phyloP scores from a whole-genome alignment of 2,797 vertebrate genomes.

The Heterohyrax brucei region DNA sequence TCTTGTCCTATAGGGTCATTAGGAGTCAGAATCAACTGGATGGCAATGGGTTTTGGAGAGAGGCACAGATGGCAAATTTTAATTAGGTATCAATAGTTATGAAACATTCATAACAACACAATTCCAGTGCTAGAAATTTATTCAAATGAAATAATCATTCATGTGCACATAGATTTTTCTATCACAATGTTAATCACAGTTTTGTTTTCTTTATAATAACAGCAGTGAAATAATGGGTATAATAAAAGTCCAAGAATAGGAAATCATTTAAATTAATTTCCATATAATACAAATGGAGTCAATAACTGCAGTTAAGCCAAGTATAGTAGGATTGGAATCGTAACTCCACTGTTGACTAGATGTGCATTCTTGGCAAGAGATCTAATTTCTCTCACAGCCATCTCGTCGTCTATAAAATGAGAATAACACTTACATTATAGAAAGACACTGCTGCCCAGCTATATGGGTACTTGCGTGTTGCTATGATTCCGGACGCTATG shows the following conservation, averaged over 20 bases:
- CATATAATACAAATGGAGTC: conserved; percentile 44
- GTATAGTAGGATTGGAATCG: not conserved
- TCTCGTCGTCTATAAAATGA: not conserved
- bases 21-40: too few relatives aligned
- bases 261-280: conserved; percentile 52
- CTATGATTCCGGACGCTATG: too few relatives aligned
- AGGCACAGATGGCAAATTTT: not conserved
- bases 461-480: too few relatives aligned
- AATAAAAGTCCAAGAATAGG: conserved; percentile 28
- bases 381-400: not conserved
- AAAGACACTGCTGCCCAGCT: not conserved
- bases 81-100: conserved; percentile 16
- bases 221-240: not conserved
- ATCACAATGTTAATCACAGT: conserved; percentile 55
- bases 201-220: conserved; percentile 58
- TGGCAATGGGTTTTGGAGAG: too few relatives aligned
- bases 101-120: conserved; percentile 51
- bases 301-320: not conserved
- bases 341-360: not conserved
- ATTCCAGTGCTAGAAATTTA: conserved; percentile 48
- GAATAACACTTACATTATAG: not conserved
- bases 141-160: conserved; percentile 68
- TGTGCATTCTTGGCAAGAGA: too few relatives aligned
- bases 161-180: not conserved
- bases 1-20: too few relatives aligned